Evolutionary conservation across 2,888 invertebrate species (phyloP).

Genomic region (Seladonia tumulorum): DNA sequence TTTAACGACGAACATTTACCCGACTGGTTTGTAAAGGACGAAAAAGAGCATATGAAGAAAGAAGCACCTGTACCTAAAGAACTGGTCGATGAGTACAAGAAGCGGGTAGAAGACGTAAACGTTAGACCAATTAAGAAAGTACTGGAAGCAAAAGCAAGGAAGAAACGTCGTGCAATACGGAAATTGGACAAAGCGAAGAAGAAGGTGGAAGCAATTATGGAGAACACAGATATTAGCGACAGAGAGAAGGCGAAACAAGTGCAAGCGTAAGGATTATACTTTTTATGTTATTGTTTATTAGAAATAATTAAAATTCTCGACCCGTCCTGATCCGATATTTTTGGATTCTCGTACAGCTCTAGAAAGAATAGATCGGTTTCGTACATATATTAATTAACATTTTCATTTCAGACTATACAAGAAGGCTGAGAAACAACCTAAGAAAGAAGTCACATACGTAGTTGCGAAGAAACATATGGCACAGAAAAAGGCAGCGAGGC

Average conservation of each 20-base stretch:
- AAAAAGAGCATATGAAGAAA: constrained; percentile 94
- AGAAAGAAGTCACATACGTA: constrained; percentile 96
- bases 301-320: not conserved
- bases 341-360: too few species aligned
- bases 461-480: constrained; percentile 95
- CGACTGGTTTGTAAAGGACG: constrained; percentile 98
- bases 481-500: constrained; percentile 91
- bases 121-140: constrained; percentile 98
- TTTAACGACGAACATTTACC: constrained; percentile 97
- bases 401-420: constrained; percentile 91
- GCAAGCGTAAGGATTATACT: constrained; percentile 88
- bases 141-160: constrained; percentile 98
- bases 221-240: constrained; percentile 95
- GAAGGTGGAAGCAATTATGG: constrained; percentile 97
- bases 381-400: constrained; percentile 30
- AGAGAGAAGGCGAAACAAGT: constrained; percentile 96
- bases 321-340: too few species aligned
- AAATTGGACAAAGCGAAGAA: constrained; percentile 97
- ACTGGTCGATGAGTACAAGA: constrained; percentile 93
- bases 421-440: constrained; percentile 93
- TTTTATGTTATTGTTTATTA: not conserved
- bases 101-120: constrained; percentile 93
- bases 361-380: constrained; percentile 13
- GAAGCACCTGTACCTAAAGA: constrained; percentile 94
- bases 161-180: constrained; percentile 95